Percentiles rank a stretch among this genome's conserved stretches.
Evolutionary conservation across 2,888 invertebrate genomes (phyloP).

Genomic region (Molanna angustata): DNA sequence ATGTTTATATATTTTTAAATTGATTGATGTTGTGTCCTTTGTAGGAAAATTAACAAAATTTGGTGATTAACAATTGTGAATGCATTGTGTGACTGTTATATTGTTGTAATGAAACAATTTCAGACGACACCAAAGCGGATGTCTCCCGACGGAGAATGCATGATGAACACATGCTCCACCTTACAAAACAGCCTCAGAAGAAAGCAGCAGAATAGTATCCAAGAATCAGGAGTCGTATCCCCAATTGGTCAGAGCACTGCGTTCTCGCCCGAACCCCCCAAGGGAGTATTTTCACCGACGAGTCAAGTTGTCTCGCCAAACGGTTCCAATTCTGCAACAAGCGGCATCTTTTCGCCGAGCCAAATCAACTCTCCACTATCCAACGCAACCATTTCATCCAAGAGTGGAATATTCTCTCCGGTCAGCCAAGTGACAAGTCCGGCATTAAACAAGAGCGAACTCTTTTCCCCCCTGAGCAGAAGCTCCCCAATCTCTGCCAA

Average conservation of each 20-base stretch:
- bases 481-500: slow-evolving; percentile 52
- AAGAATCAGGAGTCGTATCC: slow-evolving; percentile 49
- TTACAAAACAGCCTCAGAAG: slow-evolving; percentile 67
- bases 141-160: slow-evolving; percentile 67
- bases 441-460: slow-evolving; percentile 46
- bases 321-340: slow-evolving; percentile 53
- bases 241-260: slow-evolving; percentile 45
- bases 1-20: too few relatives aligned
- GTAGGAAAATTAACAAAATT: too few relatives aligned
- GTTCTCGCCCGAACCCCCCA: slow-evolving; percentile 42
- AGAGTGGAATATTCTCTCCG: slow-evolving; percentile 54
- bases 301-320: slow-evolving; percentile 53
- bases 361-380: slow-evolving; percentile 55
- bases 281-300: slow-evolving; percentile 41
- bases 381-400: slow-evolving; percentile 54
- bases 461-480: slow-evolving; percentile 51
- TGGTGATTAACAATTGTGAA: neutral
- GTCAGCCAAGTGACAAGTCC: slow-evolving; percentile 46
- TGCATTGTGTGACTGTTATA: neutral
- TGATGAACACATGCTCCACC: slow-evolving; percentile 60
- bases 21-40: too few relatives aligned
- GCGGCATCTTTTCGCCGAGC: slow-evolving; percentile 55
- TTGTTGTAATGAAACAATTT: slow-evolving; percentile 11
- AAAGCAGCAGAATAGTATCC: slow-evolving; percentile 57
- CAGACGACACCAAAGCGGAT: slow-evolving; percentile 68